Base-by-base conservation (phyloP, 1,140 invertebrate species). In the Asbolus verrucosus region DNA sequence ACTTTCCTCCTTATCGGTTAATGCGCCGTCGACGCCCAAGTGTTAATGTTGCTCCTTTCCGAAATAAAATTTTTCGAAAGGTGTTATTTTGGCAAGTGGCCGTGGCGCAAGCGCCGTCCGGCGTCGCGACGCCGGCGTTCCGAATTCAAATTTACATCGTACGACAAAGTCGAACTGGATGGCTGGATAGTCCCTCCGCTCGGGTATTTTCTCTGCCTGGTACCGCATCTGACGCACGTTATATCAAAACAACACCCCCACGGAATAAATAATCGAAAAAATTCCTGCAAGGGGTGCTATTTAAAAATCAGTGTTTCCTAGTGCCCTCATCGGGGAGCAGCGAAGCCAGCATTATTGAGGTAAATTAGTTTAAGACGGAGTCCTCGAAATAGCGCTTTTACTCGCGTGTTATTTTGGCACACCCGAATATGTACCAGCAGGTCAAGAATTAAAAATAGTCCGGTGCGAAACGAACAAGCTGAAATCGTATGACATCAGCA, bases 401-500 rank as follows among this genome's bases (percentile, higher is more conserved):
- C 30, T 11, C 30, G 16, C 66, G 21, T 30, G 67, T 43, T 72
- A 74, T 74, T 76, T 76, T 73, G 73, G 75, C 71, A 60, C 50
- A 50, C 24, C 18, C 65, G 61, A 74, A 61, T 54, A 15, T 24
- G 31, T 59, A 41, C 19, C 39, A n/a, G n/a, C n/a, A 67, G 71
- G 75, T 74, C 73, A 61, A 66, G 59, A 54, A 39, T 70, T 76
- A 76, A 76, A 76, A 76, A 76, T 76, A 76, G 68, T 39, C 16
- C 38, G 6, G 18, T 65, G 39, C 62, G 14, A 65, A 65, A 65
- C 54, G 16, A 70, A 71, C n/a, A n/a, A n/a, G n/a, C n/a, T n/a
- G n/a, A 36, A 36, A 3, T 27, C 24, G 24, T n/a, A 11, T n/a
- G 33, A 5, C 33, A 36, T 36, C 33, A 36, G 2, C n/a, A n/a